Conservation (phyloP, 1,140 invertebrate species). For the Drosophila nigrodunni region DNA sequence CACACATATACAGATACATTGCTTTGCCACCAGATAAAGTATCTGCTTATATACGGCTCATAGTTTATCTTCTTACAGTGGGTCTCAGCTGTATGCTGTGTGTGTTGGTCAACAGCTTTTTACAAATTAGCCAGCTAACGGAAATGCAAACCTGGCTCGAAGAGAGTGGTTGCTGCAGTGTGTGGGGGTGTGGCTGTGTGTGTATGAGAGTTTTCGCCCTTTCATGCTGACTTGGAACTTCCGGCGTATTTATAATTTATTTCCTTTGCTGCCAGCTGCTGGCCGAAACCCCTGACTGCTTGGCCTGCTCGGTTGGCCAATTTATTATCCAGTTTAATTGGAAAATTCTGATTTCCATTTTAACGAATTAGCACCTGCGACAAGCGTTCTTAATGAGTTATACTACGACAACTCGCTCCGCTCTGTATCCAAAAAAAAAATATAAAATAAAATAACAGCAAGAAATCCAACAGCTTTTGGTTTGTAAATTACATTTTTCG, state of each 20-base stretch:
- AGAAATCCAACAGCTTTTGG: slow-evolving; percentile 60
- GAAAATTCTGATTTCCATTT: slow-evolving; percentile 84
- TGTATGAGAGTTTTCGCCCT: slow-evolving; percentile 59
- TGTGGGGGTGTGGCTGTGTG: not conserved
- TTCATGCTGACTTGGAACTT: slow-evolving; percentile 82
- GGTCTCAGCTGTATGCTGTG: slow-evolving; percentile 67
- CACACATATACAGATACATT: slow-evolving; percentile 32
- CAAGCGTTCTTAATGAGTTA: slow-evolving; percentile 81
- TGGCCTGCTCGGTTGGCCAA: slow-evolving; percentile 56
- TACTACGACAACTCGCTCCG: slow-evolving; percentile 65
- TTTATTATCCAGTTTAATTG: slow-evolving; percentile 84
- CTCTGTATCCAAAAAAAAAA: slow-evolving; percentile 20
- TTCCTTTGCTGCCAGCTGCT: slow-evolving; percentile 72
- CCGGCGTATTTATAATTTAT: slow-evolving; percentile 83
- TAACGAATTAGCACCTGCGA: slow-evolving; percentile 83
- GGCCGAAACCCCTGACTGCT: slow-evolving; percentile 45
- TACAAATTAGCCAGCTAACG: slow-evolving; percentile 81
- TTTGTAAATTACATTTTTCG: slow-evolving; percentile 79
- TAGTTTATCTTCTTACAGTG: slow-evolving; percentile 75
- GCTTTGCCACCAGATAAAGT: slow-evolving; percentile 72
- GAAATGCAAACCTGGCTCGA: slow-evolving; percentile 73
- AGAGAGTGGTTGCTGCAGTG: slow-evolving; percentile 17
- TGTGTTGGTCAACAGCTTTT: slow-evolving; percentile 77
- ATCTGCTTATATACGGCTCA: slow-evolving; percentile 73
- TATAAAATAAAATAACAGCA: slow-evolving; percentile 2